phyloP scores from a whole-genome alignment of 2,113 vertebrate genomes.

The Synodontis membranacea region DNA sequence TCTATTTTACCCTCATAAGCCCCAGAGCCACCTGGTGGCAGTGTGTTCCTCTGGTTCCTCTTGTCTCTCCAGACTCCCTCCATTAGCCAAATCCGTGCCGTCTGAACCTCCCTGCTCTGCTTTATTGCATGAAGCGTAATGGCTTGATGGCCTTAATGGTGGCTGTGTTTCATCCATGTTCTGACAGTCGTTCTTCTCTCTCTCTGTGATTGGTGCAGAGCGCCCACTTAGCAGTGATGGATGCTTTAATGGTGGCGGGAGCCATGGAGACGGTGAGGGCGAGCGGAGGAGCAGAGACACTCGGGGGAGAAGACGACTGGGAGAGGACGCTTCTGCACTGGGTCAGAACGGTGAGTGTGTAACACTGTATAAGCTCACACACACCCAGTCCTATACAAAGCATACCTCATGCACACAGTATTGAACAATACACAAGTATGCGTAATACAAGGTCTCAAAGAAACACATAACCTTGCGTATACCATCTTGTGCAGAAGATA shows the following conservation, averaged over 20 bases:
- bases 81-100: neutral
- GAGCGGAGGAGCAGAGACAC: conserved; percentile 62
- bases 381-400: neutral
- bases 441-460: neutral
- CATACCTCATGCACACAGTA: neutral
- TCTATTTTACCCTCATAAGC: neutral
- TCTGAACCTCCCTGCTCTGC: conserved; percentile 43
- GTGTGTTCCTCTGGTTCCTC: neutral
- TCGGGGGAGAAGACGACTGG: conserved; percentile 68
- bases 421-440: neutral
- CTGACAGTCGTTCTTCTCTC: conserved; percentile 48
- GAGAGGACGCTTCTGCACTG: conserved; percentile 82
- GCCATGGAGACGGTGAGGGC: conserved; percentile 78
- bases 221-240: conserved; percentile 85
- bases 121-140: conserved; percentile 49
- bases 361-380: neutral
- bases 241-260: conserved; percentile 82
- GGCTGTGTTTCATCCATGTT: conserved; percentile 25
- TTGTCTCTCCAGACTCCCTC: neutral
- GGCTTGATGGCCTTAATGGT: conserved; percentile 34
- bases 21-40: neutral
- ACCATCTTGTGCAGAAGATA: neutral
- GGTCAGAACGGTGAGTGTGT: conserved; percentile 80
- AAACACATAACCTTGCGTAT: neutral
- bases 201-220: conserved; percentile 70